These are phyloP conservation scores for Paguma larvata DNA, from an alignment of 2,797 vertebrate species.

Conservation along the genomic window DNA sequence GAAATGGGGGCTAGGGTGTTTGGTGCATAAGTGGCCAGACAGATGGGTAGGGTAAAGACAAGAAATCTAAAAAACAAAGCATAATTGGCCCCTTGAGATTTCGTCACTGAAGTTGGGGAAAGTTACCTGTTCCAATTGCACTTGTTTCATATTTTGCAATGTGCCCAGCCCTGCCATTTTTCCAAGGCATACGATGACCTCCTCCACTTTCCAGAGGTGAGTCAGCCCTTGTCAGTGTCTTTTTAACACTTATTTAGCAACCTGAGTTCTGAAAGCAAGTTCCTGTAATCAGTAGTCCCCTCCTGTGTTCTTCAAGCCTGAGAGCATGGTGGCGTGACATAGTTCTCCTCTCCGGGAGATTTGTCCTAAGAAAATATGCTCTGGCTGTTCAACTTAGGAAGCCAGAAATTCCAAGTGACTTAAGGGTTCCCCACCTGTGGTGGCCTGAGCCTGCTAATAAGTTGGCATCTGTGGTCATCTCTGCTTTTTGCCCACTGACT, in stretches of 20 bases:
- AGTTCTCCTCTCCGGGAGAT: background rate
- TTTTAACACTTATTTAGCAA: background rate
- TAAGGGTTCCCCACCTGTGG: background rate
- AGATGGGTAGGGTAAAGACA: background rate
- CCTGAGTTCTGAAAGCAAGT: background rate
- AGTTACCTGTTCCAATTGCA: conserved; percentile 47
- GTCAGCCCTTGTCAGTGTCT: background rate
- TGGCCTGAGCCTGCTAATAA: background rate
- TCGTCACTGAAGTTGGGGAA: conserved; percentile 66
- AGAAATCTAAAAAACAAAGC: conserved; percentile 45
- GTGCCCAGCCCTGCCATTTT: background rate
- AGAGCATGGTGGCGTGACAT: background rate
- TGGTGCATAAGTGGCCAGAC: conserved; percentile 19
- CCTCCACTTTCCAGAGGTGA: background rate
- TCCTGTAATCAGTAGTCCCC: background rate
- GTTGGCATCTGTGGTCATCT: no score
- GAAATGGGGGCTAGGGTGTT: background rate
- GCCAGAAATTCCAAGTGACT: background rate
- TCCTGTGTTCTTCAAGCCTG: background rate
- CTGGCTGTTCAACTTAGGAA: background rate
- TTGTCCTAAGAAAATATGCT: background rate
- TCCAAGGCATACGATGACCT: background rate
- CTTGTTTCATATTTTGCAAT: conserved; percentile 23
- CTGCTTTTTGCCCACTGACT: background rate
- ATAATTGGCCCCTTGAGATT: conserved; percentile 76